These are phyloP conservation scores for Odontamblyopus lacepedii DNA, from an alignment of 2,797 vertebrate genomes.

Conservation along the genomic window DNA sequence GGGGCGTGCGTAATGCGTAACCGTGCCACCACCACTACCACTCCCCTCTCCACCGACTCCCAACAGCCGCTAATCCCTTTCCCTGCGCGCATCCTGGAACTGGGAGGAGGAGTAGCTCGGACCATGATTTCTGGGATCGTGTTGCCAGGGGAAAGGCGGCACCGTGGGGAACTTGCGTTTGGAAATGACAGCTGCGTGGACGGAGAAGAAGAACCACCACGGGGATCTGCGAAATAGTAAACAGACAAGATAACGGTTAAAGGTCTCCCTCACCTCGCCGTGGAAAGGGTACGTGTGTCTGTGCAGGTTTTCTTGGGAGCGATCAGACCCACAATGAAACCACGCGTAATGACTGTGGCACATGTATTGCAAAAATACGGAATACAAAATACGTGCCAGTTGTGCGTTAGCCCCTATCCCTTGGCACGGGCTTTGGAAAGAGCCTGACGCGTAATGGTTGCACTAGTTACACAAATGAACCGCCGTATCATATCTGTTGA, in stretches of 20 bases:
- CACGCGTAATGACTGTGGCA: not conserved
- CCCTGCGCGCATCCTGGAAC: constrained; percentile 72
- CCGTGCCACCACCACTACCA: constrained; percentile 20
- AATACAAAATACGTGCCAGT: not conserved
- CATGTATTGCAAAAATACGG: not conserved
- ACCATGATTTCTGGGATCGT: constrained; percentile 70
- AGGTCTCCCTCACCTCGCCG: constrained; percentile 41
- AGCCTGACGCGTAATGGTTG: not conserved
- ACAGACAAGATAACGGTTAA: constrained; percentile 60
- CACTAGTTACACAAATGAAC: not conserved
- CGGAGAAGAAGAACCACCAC: constrained; percentile 10
- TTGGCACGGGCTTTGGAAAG: not conserved
- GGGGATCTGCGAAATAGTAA: constrained; percentile 44
- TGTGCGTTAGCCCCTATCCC: not conserved
- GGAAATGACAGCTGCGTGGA: constrained; percentile 74
- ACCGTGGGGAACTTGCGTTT: constrained; percentile 55
- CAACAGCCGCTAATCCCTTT: constrained; percentile 72
- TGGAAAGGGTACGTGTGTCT: constrained; percentile 45
- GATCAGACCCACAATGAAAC: not conserved
- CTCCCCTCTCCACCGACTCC: not conserved
- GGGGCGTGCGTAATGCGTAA: constrained; percentile 28
- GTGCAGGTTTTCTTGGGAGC: not conserved
- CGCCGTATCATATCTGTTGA: no score
- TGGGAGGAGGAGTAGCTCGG: constrained; percentile 29
- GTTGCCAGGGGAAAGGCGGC: constrained; percentile 72